Evolutionary conservation across 2,797 vertebrate species (phyloP).

Genomic region (Schizopygopsis pylzovi): DNA sequence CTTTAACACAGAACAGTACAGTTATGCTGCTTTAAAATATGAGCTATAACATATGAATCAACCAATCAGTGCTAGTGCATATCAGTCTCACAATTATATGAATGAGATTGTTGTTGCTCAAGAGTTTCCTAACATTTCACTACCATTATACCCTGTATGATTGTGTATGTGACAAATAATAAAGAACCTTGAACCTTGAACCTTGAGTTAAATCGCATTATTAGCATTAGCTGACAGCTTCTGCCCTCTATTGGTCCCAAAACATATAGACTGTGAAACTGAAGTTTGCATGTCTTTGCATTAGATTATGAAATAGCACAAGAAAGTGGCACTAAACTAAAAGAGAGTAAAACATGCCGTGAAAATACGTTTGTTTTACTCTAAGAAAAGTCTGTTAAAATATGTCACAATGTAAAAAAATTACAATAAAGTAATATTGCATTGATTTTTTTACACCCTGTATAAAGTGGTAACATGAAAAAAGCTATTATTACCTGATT

Average conservation of each 20-base stretch:
- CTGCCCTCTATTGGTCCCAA: conserved; percentile 70
- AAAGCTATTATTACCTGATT: background rate
- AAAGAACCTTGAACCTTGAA: no score
- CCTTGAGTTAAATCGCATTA: background rate
- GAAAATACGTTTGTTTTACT: background rate
- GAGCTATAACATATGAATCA: background rate
- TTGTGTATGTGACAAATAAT: no score
- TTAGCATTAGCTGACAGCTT: conserved; percentile 58
- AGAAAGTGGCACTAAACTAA: background rate
- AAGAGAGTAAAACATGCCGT: background rate
- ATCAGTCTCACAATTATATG: background rate
- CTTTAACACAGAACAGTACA: background rate
- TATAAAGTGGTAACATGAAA: background rate
- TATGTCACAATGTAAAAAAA: background rate
- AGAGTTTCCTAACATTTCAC: no score
- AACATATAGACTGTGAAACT: background rate
- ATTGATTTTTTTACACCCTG: background rate
- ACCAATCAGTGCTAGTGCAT: background rate
- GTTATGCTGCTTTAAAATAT: background rate
- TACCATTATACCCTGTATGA: no score
- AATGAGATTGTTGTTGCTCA: background rate
- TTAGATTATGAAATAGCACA: background rate
- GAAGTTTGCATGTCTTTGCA: background rate
- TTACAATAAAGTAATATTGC: no score
- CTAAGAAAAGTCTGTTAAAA: background rate